These are phyloP conservation scores for Picus viridis DNA, from an alignment of 2,797 vertebrate species.

Conservation along the genomic window DNA sequence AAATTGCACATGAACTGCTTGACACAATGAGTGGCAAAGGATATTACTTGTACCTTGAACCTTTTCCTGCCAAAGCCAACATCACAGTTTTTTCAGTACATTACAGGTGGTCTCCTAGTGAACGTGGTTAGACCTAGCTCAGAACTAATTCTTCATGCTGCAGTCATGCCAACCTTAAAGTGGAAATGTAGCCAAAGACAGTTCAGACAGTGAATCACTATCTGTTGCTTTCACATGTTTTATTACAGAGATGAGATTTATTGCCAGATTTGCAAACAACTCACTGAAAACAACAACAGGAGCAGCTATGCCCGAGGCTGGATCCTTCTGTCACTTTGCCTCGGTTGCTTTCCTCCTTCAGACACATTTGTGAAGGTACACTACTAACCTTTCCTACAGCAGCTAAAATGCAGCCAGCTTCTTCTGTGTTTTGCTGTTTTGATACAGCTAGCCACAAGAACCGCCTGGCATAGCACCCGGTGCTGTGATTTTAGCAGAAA, in stretches of 20 bases:
- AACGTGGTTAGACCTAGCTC: background rate
- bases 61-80: background rate
- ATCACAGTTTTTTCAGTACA: background rate
- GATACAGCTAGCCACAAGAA: background rate
- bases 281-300: constrained; percentile 87
- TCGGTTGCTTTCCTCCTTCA: constrained; percentile 94
- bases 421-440: background rate
- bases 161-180: background rate
- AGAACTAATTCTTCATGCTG: background rate
- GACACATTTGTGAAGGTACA: constrained; percentile 87
- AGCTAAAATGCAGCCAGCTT: background rate
- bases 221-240: constrained; percentile 16
- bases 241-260: constrained; percentile 94
- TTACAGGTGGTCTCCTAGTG: background rate
- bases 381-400: background rate
- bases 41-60: background rate
- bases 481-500: constrained; percentile 7
- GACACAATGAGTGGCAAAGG: background rate
- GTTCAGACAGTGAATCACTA: background rate
- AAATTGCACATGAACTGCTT: background rate
- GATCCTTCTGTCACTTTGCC: constrained; percentile 94
- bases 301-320: constrained; percentile 91
- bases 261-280: constrained; percentile 99
- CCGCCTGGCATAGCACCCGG: background rate
- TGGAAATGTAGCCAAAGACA: background rate